A percentile compares a stretch with the other conserved stretches of the same genome.
These are phyloP conservation scores for Psittacara wagleri DNA, from an alignment of 2,113 vertebrate genomes.

Conservation along the genomic window DNA sequence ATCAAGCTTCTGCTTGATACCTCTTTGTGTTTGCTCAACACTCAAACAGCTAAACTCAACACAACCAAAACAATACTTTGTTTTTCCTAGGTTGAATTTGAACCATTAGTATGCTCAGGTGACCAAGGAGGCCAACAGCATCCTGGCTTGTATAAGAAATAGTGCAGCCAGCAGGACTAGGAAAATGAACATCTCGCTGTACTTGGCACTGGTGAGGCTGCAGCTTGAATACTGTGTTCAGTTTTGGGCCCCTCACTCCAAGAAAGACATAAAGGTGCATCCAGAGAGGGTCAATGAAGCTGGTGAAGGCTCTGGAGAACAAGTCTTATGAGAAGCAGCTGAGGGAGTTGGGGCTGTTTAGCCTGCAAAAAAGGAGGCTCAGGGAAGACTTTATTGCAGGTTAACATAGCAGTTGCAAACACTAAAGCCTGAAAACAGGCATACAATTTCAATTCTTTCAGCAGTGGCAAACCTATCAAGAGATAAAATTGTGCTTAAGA, in stretches of 20 bases:
- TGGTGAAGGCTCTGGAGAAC: background rate
- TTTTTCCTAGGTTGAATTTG: background rate
- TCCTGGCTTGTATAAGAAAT: background rate
- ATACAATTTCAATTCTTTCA: background rate
- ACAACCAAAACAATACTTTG: background rate
- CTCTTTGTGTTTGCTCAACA: background rate
- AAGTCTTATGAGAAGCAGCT: background rate
- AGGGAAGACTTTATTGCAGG: accelerated
- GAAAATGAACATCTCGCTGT: background rate
- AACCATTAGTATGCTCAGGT: background rate
- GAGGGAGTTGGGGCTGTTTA: background rate
- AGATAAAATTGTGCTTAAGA: background rate
- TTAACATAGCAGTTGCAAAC: background rate
- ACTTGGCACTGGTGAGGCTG: accelerated
- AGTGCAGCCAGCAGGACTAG: background rate
- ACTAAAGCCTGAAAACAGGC: background rate
- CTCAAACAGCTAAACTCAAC: background rate
- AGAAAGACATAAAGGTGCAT: background rate
- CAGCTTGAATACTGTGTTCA: background rate
- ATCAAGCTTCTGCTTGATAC: background rate
- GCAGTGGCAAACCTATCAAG: background rate
- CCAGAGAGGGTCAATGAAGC: background rate
- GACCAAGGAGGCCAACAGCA: background rate
- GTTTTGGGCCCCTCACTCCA: background rate
- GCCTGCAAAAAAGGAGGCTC: background rate